Conservation (phyloP, 2,797 vertebrate species). For the Chanos chanos region DNA sequence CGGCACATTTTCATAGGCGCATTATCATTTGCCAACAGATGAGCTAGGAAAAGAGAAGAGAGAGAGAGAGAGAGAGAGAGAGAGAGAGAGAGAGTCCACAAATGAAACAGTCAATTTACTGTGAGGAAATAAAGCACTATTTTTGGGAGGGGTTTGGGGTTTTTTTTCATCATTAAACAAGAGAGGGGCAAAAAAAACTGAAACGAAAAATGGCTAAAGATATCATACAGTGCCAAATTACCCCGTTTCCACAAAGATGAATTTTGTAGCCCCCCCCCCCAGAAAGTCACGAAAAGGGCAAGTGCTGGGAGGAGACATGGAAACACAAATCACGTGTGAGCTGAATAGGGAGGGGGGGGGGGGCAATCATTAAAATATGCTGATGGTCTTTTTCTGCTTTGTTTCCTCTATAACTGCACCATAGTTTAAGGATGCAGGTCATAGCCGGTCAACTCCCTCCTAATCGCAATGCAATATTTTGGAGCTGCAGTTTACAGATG, state of each 20-base stretch:
- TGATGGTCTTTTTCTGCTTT: slow-evolving; percentile 1
- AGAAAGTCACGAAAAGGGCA: slow-evolving; percentile 57
- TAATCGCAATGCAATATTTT: background rate
- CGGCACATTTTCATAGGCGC: slow-evolving; percentile 58
- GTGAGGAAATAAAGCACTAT: slow-evolving; percentile 58
- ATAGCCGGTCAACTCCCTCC: too few relatives aligned
- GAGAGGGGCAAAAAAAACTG: slow-evolving; percentile 43
- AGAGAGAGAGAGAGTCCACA: too few relatives aligned
- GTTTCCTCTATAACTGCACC: too few relatives aligned
- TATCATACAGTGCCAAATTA: slow-evolving; percentile 49
- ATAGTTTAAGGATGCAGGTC: too few relatives aligned
- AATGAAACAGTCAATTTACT: slow-evolving; percentile 56
- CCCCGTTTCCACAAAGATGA: slow-evolving; percentile 39
- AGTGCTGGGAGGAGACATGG: slow-evolving; percentile 37
- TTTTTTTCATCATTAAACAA: slow-evolving; percentile 67
- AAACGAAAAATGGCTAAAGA: slow-evolving; percentile 52
- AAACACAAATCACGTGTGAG: slow-evolving; percentile 33
- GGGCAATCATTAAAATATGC: slow-evolving; percentile 37
- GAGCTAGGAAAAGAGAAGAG: slow-evolving; percentile 40
- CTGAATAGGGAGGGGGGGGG: slow-evolving; percentile 34
- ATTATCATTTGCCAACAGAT: slow-evolving; percentile 67
- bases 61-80: slow-evolving; percentile 15
- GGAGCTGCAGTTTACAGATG: background rate
- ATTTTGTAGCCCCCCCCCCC: slow-evolving; percentile 50
- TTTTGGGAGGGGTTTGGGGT: too few relatives aligned